Base-by-base conservation (phyloP, 2,888 invertebrate species). In the Philhelius pedissequus region DNA sequence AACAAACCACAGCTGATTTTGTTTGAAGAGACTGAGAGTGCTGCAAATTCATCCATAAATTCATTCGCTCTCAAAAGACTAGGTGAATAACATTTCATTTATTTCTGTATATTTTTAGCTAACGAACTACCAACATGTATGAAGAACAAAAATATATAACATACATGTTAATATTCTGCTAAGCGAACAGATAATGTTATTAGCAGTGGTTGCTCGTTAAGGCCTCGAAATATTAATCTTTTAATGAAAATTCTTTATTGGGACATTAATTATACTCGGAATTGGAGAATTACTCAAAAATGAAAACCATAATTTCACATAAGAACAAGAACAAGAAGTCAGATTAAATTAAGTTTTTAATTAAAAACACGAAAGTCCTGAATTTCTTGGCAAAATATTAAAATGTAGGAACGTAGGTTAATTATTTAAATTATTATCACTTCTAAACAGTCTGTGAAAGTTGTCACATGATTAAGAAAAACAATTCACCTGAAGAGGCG, bases 1-100 rank as follows among this genome's bases (percentile, higher is more conserved):
- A 84, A 84, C 83, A 84, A 84, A 80, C 27, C 56, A 70, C 83
- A 84, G 83, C 83, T 84, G 83, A 75, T 75, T 70, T 38, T 68
- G 13, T 22, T 58, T 38, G 58, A 25, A 4, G 0, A n/a, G n/a
- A n/a, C n/a, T n/a, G 15, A 56, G 50, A 48, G 25, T 8, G 8
- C 9, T 38, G 1, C 8, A 0, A 4, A 13, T 54, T 38, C 38
- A 38, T 58, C 38, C 8, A 9, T 2, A 15, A 25, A 38, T 38
- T 58, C 38, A 58, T 58, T 38, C 58, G 38, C 58, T 58, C 58
- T 35, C 56, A 20, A 22, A 56, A 56, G n/a, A n/a, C n/a, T 6
- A 13, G 7, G n/a, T 56, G 18, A 35, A 35, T 35, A 0, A 0
- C n/a, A 25, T 50, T 25, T 25, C 6, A 13, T 13, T 13, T 22